Evolutionary conservation across 2,113 vertebrate species (phyloP).

Genomic region (Clupea harengus): DNA sequence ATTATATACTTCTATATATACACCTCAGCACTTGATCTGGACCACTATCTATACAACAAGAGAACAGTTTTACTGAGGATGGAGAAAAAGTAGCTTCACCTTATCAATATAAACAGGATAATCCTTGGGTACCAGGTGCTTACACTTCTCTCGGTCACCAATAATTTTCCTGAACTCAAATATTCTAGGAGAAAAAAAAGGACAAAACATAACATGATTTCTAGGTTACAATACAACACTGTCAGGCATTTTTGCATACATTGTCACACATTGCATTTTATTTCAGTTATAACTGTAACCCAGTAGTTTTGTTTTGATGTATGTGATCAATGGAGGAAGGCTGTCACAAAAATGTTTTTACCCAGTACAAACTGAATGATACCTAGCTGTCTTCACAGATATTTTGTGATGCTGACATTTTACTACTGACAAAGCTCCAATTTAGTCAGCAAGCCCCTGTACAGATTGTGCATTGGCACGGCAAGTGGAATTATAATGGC

Average conservation of each 20-base stretch:
- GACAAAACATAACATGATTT: not conserved
- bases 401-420: too few relatives aligned
- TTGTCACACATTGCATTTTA: not conserved
- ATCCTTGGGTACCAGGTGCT: slow-evolving; percentile 84
- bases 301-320: not conserved
- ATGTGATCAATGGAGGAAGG: not conserved
- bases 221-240: not conserved
- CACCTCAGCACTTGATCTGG: not conserved
- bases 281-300: not conserved
- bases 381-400: too few relatives aligned
- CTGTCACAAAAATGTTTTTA: too few relatives aligned
- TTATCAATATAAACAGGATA: slow-evolving; percentile 92
- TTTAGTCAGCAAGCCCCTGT: too few relatives aligned
- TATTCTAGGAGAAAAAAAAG: slow-evolving; percentile 74
- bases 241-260: not conserved
- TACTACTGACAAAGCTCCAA: too few relatives aligned
- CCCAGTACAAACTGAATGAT: too few relatives aligned
- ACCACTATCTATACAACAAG: not conserved
- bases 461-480: too few relatives aligned
- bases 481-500: too few relatives aligned
- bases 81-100: slow-evolving; percentile 66
- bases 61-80: not conserved
- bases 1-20: too few relatives aligned
- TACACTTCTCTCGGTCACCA: slow-evolving; percentile 90
- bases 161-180: slow-evolving; percentile 96